phyloP scores from a whole-genome alignment of 2,888 invertebrate genomes.

The Pachymerium ferrugineum region DNA sequence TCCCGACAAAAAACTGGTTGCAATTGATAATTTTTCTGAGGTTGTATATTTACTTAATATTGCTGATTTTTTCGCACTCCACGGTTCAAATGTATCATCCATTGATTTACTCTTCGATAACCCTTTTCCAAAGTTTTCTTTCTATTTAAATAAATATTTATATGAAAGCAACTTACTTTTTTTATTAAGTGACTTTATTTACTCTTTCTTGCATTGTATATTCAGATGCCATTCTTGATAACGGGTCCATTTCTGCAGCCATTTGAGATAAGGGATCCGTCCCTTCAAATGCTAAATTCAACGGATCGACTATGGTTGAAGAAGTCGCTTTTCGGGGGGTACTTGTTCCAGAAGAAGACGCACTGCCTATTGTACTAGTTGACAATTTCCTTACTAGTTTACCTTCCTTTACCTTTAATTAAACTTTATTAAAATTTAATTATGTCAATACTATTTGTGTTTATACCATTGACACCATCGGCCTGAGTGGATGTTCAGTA shows the following conservation, averaged over 20 bases:
- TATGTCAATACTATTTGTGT: background rate
- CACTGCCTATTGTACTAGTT: constrained; percentile 38
- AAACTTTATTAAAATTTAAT: background rate
- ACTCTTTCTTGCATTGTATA: constrained; percentile 38
- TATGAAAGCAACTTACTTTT: background rate
- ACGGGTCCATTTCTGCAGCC: constrained; percentile 58
- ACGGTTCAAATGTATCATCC: constrained; percentile 61
- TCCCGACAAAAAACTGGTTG: constrained; percentile 77
- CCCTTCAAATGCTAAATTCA: constrained; percentile 58
- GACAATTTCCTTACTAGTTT: background rate
- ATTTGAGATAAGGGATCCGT: constrained; percentile 69
- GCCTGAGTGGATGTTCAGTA: constrained; percentile 45
- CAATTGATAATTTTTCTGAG: constrained; percentile 83
- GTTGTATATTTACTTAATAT: constrained; percentile 89
- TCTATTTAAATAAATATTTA: background rate
- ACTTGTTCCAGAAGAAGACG: constrained; percentile 38
- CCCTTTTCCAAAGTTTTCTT: constrained; percentile 35
- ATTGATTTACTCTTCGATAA: background rate
- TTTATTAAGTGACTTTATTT: background rate
- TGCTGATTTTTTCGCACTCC: constrained; percentile 66
- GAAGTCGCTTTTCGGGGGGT: constrained; percentile 37
- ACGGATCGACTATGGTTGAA: constrained; percentile 38
- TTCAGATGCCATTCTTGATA: constrained; percentile 47
- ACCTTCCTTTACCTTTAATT: constrained; percentile 4
- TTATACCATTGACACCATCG: constrained; percentile 43